Evolutionary conservation across 2,113 vertebrate genomes (phyloP).

Genomic region (Callaeas wilsoni): DNA sequence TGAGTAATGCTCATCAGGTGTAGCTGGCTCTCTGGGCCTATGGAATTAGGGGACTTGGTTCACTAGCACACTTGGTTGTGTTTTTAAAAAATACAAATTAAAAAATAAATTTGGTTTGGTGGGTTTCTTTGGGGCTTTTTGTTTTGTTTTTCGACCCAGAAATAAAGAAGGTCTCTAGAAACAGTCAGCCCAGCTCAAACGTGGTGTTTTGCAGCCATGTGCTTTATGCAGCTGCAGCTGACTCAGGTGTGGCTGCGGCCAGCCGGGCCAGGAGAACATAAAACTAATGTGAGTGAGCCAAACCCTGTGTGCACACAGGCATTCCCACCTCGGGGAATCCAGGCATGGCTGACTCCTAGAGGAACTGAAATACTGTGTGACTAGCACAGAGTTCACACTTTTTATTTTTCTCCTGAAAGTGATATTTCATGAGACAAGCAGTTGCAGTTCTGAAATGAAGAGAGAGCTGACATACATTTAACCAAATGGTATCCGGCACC

Average conservation of each 20-base stretch:
- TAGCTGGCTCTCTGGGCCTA: neutral
- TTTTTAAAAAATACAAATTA: neutral
- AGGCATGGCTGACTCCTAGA: neutral
- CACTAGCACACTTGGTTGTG: neutral
- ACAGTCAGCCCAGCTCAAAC: neutral
- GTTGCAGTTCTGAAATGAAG: constrained; percentile 71
- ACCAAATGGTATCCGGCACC: constrained; percentile 58
- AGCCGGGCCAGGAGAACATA: neutral
- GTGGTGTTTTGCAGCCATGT: neutral
- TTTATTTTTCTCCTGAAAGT: constrained; percentile 62
- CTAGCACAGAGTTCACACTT: constrained; percentile 13
- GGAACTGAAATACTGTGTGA: neutral
- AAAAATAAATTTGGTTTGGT: neutral
- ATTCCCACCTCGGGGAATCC: constrained; percentile 30
- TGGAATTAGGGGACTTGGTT: neutral
- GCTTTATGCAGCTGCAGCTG: neutral
- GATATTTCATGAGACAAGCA: constrained; percentile 64
- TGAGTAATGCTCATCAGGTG: neutral
- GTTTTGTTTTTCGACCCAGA: neutral
- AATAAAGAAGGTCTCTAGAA: neutral
- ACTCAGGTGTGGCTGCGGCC: neutral
- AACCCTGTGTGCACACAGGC: neutral
- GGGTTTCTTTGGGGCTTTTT: neutral
- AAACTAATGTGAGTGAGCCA: neutral
- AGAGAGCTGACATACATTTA: constrained; percentile 65